phyloP scores from a whole-genome alignment of 2,797 vertebrate genomes.

The Melanotaenia nigrans region DNA sequence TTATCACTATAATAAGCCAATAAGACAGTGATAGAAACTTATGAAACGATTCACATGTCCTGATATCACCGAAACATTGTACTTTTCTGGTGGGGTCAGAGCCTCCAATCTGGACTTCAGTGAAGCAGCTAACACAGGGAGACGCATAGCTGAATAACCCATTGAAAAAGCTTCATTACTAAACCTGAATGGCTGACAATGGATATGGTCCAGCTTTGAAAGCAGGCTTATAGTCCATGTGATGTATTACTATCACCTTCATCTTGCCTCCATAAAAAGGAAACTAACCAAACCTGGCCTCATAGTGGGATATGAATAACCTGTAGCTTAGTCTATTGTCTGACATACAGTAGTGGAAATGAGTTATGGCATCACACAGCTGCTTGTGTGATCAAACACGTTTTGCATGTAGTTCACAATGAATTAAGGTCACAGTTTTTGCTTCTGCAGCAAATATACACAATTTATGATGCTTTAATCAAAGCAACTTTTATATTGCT shows the following conservation, averaged over 20 bases:
- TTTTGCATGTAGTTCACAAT: slow-evolving; percentile 1
- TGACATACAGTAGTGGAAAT: background rate
- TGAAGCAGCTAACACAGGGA: too few relatives aligned
- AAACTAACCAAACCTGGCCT: background rate
- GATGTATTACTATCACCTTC: background rate
- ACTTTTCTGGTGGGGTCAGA: too few relatives aligned
- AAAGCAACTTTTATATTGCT: background rate
- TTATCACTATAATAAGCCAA: too few relatives aligned
- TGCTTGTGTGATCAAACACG: background rate
- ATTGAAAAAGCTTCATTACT: too few relatives aligned
- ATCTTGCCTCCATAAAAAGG: background rate
- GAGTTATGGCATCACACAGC: background rate
- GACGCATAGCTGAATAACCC: too few relatives aligned
- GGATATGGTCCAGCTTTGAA: background rate
- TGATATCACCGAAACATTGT: too few relatives aligned
- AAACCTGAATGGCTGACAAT: too few relatives aligned
- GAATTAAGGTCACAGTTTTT: background rate
- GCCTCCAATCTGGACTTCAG: too few relatives aligned
- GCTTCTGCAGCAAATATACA: background rate
- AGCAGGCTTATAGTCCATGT: slow-evolving; percentile 3
- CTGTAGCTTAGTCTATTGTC: background rate
- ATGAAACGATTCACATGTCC: too few relatives aligned
- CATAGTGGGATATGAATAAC: slow-evolving; percentile 25
- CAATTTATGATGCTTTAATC: background rate
- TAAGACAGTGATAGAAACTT: too few relatives aligned